A percentile compares a stretch with the other conserved stretches of the same genome.
These are phyloP conservation scores for Tokudaia tokunoshimensis DNA, from an alignment of 2,797 vertebrate genomes.

Conservation along the genomic window DNA sequence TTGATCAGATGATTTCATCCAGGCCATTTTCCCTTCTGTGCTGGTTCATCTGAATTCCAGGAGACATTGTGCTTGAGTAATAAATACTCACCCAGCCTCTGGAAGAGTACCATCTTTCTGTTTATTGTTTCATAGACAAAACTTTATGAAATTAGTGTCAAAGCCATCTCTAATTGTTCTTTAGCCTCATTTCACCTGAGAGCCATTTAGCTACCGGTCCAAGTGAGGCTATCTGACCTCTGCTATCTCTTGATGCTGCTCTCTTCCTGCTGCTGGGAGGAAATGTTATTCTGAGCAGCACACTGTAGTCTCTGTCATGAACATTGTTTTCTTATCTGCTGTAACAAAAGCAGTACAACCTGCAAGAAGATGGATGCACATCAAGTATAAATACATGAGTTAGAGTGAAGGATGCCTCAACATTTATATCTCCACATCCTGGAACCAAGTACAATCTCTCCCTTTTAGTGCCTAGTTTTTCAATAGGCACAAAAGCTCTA, in stretches of 20 bases:
- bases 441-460: background rate
- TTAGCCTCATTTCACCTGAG: background rate
- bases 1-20: background rate
- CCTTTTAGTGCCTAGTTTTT: background rate
- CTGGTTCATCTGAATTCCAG: slow-evolving; percentile 29
- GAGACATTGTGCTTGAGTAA: background rate
- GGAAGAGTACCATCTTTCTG: background rate
- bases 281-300: background rate
- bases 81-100: background rate
- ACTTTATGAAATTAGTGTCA: background rate
- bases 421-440: background rate
- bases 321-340: background rate
- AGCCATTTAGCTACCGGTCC: background rate
- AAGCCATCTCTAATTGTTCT: background rate
- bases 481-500: background rate
- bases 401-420: background rate
- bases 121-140: background rate
- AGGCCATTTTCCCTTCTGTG: background rate
- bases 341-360: background rate
- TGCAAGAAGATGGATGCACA: background rate
- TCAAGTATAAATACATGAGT: background rate
- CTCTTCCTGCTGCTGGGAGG: background rate
- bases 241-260: background rate
- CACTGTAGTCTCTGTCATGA: background rate
- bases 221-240: background rate